Conservation (phyloP, 2,888 invertebrate genomes). For the Eumerus sabulonum region DNA sequence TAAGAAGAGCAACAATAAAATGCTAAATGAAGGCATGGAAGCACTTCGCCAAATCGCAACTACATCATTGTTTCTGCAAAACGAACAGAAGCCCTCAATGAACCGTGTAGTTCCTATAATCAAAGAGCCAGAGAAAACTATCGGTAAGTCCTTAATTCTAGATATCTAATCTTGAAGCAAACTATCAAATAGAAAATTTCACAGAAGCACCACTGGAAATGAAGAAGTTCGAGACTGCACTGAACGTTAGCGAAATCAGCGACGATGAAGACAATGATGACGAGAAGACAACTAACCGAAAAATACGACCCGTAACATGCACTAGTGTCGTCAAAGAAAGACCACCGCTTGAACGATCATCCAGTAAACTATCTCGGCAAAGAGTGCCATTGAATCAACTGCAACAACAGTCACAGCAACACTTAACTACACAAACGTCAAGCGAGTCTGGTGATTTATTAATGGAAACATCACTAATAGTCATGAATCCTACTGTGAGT, state of each 20-base stretch:
- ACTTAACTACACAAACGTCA: conserved; percentile 59
- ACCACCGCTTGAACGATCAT: conserved; percentile 68
- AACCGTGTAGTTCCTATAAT: conserved; percentile 78
- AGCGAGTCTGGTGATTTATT: conserved; percentile 72
- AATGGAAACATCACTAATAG: conserved; percentile 78
- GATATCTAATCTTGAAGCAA: background rate
- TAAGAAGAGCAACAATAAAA: conserved; percentile 77
- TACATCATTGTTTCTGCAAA: conserved; percentile 79
- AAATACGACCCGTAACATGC: conserved; percentile 60
- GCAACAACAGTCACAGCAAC: conserved; percentile 70
- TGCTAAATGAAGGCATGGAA: conserved; percentile 79
- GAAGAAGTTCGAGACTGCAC: conserved; percentile 75
- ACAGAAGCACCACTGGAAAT: conserved; percentile 76
- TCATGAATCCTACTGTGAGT: conserved; percentile 70
- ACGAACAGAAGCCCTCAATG: conserved; percentile 78
- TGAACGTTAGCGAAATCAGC: conserved; percentile 76
- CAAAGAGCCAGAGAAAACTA: conserved; percentile 76
- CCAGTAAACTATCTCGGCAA: conserved; percentile 76
- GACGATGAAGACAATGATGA: conserved; percentile 74
- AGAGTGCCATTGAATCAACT: conserved; percentile 76
- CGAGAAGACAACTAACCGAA: conserved; percentile 40
- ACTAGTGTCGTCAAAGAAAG: conserved; percentile 55
- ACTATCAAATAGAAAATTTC: background rate
- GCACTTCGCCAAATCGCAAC: conserved; percentile 79
- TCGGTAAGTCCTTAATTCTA: conserved; percentile 69